Evolutionary conservation across 2,797 vertebrate species (phyloP).

Genomic region (Rhynchonycteris naso): DNA sequence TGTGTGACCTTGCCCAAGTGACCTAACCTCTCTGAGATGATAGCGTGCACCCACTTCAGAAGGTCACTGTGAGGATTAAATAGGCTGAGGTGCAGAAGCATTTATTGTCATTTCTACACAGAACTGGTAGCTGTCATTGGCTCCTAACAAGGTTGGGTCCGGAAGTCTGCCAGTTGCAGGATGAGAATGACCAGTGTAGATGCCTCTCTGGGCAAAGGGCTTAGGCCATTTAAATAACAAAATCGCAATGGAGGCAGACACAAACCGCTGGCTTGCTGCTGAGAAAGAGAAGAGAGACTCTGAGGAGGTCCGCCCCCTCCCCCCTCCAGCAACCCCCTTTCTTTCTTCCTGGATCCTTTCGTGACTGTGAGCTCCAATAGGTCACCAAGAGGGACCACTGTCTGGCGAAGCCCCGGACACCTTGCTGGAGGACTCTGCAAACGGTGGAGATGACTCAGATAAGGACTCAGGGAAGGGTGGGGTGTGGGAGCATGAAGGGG

Average conservation of each 20-base stretch:
- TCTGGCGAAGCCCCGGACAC: neutral
- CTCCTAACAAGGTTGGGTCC: neutral
- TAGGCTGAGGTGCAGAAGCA: neutral
- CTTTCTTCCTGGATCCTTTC: neutral
- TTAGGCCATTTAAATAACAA: neutral
- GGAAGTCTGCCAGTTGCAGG: neutral
- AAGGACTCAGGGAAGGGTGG: neutral
- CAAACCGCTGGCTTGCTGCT: neutral
- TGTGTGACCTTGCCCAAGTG: neutral
- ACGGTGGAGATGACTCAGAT: neutral
- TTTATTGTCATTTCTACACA: accelerated
- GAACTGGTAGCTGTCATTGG: neutral
- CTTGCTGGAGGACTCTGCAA: neutral
- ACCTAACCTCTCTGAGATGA: neutral
- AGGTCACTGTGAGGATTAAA: neutral
- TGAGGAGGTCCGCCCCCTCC: neutral
- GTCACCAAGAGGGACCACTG: neutral
- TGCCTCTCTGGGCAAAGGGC: neutral
- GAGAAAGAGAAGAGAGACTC: neutral
- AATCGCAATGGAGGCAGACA: neutral
- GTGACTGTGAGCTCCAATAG: neutral
- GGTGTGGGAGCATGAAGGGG: neutral
- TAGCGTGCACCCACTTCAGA: neutral
- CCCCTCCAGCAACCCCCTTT: neutral
- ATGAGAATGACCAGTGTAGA: neutral